Evolutionary conservation across 2,113 vertebrate species (phyloP), one percentile per base, ranked within the genome.

Genomic region (Megaceryle maxima): DNA sequence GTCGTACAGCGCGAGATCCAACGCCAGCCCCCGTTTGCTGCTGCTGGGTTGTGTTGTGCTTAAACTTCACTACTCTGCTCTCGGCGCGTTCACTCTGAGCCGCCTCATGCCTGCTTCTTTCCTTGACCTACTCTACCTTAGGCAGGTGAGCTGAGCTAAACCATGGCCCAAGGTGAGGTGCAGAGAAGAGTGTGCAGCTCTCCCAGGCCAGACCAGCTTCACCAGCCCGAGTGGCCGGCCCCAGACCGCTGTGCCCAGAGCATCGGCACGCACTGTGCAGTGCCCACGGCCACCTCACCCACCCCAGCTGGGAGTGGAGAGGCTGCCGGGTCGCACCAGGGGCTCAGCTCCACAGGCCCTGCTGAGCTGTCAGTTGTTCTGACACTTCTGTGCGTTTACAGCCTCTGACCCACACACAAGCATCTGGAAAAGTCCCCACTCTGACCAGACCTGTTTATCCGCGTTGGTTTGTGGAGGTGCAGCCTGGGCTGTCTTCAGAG

Each of bases 321-420:
- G 16, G 11, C 35, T 39, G 59, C 4, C 3, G 29, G 28, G 53
- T 28, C 10, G 55, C 9, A 35, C 59, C 20, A 7, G 8, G 46
- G 48, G 5, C 33, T 59, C 18, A 1, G 1, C 37, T 17, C 25
- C 56, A 9, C 1, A 10, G 29, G 17, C 39, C 8, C 1, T 6
- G 22, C 76, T 2, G 39, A 55, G 72, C 57, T 33, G 6, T 11
- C 1, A 0, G 6, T 5, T 18, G 4, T 6, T 33, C 44, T 33
- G 8, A 0, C 0, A 0, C 2, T 21, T 13, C 13, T 6, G 16
- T 16, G 77, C 4, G 0, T 0, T 0, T 15, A 59, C 25, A 35
- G 4, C 0, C 37, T 31, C n/a, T 11, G 16, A 22, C n/a, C 41
- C 24, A 8, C 0, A 10, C 12, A 31, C 12, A 67, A 59, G 5